Conservation (phyloP, 2,888 invertebrate species). For the Rhagonycha fulva region DNA sequence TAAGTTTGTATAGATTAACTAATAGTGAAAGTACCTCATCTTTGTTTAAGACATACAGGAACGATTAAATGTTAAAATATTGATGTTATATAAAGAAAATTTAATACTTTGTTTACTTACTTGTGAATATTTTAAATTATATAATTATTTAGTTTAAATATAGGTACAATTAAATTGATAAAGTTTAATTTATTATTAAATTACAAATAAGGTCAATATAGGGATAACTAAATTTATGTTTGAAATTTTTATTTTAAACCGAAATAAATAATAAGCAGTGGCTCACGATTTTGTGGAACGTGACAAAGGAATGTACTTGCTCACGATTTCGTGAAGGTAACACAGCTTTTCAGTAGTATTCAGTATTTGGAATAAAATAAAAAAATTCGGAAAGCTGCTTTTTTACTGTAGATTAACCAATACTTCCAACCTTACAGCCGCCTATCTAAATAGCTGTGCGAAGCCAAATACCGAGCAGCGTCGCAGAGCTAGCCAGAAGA, state of each 20-base stretch:
- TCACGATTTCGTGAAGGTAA: too few relatives aligned
- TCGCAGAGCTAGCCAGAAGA: too few relatives aligned
- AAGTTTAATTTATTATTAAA: neutral
- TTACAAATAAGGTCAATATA: neutral
- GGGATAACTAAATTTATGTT: neutral
- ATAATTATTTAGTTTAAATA: neutral
- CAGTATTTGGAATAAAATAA: too few relatives aligned
- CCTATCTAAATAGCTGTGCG: too few relatives aligned
- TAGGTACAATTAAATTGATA: neutral
- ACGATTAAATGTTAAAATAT: neutral
- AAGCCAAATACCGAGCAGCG: too few relatives aligned
- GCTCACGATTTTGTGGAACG: neutral
- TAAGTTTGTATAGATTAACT: neutral
- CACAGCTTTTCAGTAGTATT: too few relatives aligned
- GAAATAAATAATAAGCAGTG: too few relatives aligned
- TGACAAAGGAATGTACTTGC: too few relatives aligned
- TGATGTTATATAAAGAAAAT: neutral
- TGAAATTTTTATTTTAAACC: too few relatives aligned
- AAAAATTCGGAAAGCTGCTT: too few relatives aligned
- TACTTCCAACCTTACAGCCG: too few relatives aligned
- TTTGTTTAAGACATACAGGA: neutral
- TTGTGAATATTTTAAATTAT: neutral
- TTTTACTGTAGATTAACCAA: too few relatives aligned
- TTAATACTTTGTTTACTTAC: neutral
- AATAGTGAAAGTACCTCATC: conserved; percentile 3